Conservation (phyloP, 2,888 invertebrate species). For the Cacoxenus indagator region DNA sequence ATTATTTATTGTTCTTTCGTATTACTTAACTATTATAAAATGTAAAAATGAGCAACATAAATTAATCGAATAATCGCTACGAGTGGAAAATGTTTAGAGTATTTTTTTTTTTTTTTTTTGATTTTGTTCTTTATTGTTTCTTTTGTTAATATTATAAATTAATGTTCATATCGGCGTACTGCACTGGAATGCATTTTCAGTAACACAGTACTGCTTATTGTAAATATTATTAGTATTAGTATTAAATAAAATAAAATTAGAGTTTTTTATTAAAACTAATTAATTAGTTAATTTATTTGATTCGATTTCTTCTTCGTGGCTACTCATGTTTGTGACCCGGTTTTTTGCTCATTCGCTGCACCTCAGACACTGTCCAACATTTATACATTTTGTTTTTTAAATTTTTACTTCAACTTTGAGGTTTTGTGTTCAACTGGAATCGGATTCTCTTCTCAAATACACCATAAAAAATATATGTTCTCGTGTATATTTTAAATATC, state of each 20-base stretch:
- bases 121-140: no score
- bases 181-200: background rate
- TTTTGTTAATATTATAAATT: background rate
- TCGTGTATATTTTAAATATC: slow-evolving; percentile 1
- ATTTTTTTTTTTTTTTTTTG: background rate
- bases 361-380: slow-evolving; percentile 19
- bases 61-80: slow-evolving; percentile 2
- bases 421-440: slow-evolving; percentile 1
- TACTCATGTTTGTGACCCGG: background rate
- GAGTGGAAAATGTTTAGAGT: background rate
- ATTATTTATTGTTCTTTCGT: background rate
- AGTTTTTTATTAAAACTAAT: background rate
- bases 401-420: slow-evolving; percentile 10
- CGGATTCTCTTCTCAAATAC: background rate
- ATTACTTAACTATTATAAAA: slow-evolving; percentile 1
- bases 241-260: slow-evolving; percentile 2
- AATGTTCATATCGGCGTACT: background rate
- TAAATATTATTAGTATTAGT: slow-evolving; percentile 9
- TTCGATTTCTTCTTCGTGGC: background rate
- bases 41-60: slow-evolving; percentile 1
- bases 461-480: slow-evolving; percentile 13
- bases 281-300: background rate
- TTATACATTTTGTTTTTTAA: background rate
- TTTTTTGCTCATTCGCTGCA: background rate
- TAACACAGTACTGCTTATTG: background rate